A percentile compares a stretch with the other conserved stretches of the same genome.
These are phyloP conservation scores for Lampris megalopsis DNA, from an alignment of 2,113 vertebrate species.

Conservation along the genomic window DNA sequence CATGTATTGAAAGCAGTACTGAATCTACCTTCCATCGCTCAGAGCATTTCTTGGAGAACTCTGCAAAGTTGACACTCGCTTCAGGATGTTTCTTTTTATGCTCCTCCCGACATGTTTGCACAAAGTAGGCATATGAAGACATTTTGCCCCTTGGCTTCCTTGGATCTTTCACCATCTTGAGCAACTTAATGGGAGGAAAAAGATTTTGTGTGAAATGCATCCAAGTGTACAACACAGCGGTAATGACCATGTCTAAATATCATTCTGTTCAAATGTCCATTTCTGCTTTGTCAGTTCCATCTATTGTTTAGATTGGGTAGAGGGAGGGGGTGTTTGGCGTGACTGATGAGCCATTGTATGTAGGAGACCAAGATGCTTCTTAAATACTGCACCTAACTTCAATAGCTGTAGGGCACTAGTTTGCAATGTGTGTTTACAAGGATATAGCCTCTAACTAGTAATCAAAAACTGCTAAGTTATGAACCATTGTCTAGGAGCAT, in stretches of 20 bases:
- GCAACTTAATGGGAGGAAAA: conserved; percentile 50
- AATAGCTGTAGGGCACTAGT: neutral
- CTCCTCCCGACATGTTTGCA: conserved; percentile 96
- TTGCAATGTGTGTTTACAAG: neutral
- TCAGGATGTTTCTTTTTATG: conserved; percentile 99
- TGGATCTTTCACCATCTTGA: conserved; percentile 95
- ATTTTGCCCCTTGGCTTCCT: conserved; percentile 96
- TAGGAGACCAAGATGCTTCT: conserved; percentile 35
- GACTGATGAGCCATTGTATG: conserved; percentile 67
- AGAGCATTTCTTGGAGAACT: conserved; percentile 97
- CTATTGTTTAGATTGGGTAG: conserved; percentile 71
- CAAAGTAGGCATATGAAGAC: conserved; percentile 97
- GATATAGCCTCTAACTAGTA: neutral
- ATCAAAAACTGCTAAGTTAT: neutral
- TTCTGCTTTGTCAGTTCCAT: conserved; percentile 57
- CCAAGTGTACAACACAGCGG: neutral
- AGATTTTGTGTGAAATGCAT: conserved; percentile 3
- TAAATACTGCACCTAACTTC: neutral
- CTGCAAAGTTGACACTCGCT: conserved; percentile 92
- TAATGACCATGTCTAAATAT: conserved; percentile 24
- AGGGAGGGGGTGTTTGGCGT: conserved; percentile 46
- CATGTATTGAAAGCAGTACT: neutral
- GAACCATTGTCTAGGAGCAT: neutral
- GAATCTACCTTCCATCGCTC: conserved; percentile 93
- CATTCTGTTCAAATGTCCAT: conserved; percentile 11